Base-by-base conservation (phyloP, 2,113 vertebrate genomes). In the Hepsetus odoe region DNA sequence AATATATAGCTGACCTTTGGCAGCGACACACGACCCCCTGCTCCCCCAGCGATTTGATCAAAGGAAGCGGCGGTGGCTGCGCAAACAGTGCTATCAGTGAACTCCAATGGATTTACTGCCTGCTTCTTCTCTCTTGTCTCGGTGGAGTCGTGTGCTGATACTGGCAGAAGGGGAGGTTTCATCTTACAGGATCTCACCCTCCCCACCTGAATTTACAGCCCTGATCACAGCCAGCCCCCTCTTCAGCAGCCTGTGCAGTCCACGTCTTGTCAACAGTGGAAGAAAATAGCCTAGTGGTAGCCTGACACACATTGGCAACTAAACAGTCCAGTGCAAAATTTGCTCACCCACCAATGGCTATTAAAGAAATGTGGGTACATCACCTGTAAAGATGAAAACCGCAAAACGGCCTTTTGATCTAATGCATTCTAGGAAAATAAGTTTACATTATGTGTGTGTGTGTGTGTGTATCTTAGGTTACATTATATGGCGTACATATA, bases 1-100 rank as follows among this genome's bases (percentile, higher is more conserved):
- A 93, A 94, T 94, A 94, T 93, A 94, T 93, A 92, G 91, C 92
- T 92, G 92, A 93, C 92, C 92, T 92, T 92, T 90, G 89, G 90
- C 92, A 92, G 91, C 89, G 89, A 91, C 92, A 92, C 92, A 92
- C 92, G 90, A 93, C 90, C 93, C 92, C 84, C 90, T 85, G 86
- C 91, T 89, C 91, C 90, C 91, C 89, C 80, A 81, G 88, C 88
- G 83, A 91, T 90, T 90, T 91, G 91, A 93, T 94, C 92, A 94
- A 94, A 93, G 93, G 89, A 91, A 90, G 89, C 87, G 88, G 87
- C 87, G 83, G 90, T 92, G 89, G 89, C 89, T 93, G 88, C 88
- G 89, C 91, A 94, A 93, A 92, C 90, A 92, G 86, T 89, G 67
- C 91, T 93, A 93, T 93, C 93, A 91, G 91, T 91, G 90, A 89